Conservation (phyloP, 2,113 vertebrate species). For the Illadopsis cleaveri region DNA sequence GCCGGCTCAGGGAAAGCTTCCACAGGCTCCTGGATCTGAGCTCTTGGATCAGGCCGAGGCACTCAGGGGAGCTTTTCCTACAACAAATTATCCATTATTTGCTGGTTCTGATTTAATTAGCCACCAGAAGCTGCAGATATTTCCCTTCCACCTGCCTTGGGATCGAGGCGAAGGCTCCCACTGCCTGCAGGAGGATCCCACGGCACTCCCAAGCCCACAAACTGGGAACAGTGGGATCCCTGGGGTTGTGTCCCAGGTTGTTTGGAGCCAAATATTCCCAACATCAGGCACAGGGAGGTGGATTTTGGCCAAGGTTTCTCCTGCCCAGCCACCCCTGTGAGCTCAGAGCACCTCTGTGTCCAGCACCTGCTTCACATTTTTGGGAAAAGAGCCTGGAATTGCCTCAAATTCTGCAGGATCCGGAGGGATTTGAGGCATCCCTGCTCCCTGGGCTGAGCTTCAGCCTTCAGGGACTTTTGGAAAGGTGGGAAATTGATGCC, state of each 20-base stretch:
- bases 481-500: neutral
- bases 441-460: neutral
- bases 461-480: neutral
- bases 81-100: neutral
- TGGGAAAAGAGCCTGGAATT: neutral
- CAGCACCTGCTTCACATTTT: neutral
- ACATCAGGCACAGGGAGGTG: neutral
- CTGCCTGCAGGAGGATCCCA: neutral
- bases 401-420: neutral
- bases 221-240: accelerated
- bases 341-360: neutral
- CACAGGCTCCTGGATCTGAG: neutral
- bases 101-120: neutral
- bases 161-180: neutral
- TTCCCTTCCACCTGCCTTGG: neutral
- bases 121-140: neutral
- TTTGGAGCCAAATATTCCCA: neutral
- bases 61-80: neutral
- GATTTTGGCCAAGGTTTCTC: neutral
- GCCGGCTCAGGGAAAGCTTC: neutral
- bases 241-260: neutral
- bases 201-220: neutral
- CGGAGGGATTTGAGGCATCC: neutral
- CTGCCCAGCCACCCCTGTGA: neutral
- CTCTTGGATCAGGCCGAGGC: neutral